Evolutionary conservation across 2,797 vertebrate genomes (phyloP).

Genomic region (Dromococcyx pavoninus): DNA sequence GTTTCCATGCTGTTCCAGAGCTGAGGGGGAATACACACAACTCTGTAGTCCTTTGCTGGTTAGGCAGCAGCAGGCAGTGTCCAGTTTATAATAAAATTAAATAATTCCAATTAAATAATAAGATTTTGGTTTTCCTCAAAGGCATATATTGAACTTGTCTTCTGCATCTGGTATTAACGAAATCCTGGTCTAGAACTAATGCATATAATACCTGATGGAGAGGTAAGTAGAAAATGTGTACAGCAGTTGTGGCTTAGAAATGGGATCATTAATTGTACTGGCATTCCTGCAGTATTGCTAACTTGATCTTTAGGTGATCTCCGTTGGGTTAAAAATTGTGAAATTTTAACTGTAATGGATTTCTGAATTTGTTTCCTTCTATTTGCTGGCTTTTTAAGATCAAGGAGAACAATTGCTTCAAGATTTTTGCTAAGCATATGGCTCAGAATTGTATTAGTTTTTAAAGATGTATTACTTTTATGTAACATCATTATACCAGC

Average conservation of each 20-base stretch:
- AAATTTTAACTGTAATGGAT: not conserved
- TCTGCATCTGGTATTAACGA: not conserved
- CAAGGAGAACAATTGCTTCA: not conserved
- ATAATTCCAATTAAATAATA: not conserved
- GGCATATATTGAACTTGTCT: not conserved
- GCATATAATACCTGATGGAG: not conserved
- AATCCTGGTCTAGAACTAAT: not conserved
- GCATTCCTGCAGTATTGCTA: not conserved
- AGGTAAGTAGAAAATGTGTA: not conserved
- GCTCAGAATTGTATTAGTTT: conserved; percentile 49
- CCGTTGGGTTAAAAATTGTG: not conserved
- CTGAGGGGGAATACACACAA: not conserved
- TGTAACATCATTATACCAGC: conserved; percentile 59
- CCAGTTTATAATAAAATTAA: not conserved
- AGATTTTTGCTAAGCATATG: conserved; percentile 19
- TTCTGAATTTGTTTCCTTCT: not conserved
- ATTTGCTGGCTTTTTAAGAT: not conserved
- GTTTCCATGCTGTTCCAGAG: not conserved
- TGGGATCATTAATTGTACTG: not conserved
- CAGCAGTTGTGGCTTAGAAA: not conserved
- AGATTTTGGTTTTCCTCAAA: not conserved
- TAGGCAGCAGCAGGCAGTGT: not conserved
- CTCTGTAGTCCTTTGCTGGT: not conserved
- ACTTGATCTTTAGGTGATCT: not conserved
- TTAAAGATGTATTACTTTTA: conserved; percentile 52